Evolutionary conservation across 2,797 vertebrate genomes (phyloP).

Genomic region (Psittacula echo): DNA sequence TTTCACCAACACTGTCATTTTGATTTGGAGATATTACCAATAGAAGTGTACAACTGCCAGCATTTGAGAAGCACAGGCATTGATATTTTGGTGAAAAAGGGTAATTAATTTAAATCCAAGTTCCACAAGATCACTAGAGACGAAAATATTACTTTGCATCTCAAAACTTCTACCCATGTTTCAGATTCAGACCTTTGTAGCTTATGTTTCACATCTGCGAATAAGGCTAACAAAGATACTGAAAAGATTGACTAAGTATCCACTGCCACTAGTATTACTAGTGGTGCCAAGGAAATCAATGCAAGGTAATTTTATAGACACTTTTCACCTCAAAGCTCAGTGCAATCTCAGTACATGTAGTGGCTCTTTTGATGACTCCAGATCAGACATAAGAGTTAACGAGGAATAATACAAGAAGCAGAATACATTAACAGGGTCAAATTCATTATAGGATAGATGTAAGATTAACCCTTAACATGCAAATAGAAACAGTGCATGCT

Average conservation of each 20-base stretch:
- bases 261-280: background rate
- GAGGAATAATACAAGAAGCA: constrained; percentile 2
- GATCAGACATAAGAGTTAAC: constrained; percentile 17
- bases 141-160: background rate
- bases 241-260: background rate
- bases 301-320: background rate
- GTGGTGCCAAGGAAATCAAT: background rate
- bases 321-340: background rate
- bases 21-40: background rate
- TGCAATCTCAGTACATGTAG: background rate
- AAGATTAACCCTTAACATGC: constrained; percentile 15
- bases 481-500: background rate
- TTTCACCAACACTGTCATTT: background rate
- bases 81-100: background rate
- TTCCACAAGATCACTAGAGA: background rate
- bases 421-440: background rate
- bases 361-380: background rate
- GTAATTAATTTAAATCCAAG: background rate
- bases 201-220: background rate
- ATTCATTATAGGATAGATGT: background rate
- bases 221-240: background rate
- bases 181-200: background rate
- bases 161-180: background rate
- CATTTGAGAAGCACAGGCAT: background rate
- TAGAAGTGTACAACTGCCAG: background rate